These are phyloP conservation scores for Mormoops blainvillei DNA, from an alignment of 2,113 vertebrate genomes.

Conservation along the genomic window DNA sequence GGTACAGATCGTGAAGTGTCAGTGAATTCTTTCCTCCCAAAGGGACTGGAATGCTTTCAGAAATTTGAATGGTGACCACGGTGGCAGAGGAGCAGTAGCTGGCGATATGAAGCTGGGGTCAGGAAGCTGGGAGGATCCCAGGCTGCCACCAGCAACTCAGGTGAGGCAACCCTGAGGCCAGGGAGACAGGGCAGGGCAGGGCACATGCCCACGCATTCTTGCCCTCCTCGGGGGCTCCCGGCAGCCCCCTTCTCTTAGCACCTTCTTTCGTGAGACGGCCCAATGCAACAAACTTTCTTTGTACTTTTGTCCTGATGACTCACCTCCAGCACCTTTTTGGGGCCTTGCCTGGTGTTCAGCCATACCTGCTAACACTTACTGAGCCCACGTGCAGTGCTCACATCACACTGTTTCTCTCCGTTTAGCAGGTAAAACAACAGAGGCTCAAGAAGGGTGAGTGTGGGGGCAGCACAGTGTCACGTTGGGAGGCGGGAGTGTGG, in stretches of 20 bases:
- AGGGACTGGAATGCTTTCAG: neutral
- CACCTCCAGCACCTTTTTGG: neutral
- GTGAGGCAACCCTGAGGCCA: neutral
- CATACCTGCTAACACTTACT: neutral
- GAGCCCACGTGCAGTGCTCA: neutral
- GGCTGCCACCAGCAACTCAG: neutral
- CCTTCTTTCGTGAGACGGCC: neutral
- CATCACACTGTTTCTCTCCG: neutral
- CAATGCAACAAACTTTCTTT: neutral
- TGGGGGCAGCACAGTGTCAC: neutral
- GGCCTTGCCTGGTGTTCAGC: too few relatives aligned
- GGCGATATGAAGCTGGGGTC: neutral
- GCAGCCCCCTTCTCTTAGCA: neutral
- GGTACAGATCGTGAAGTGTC: neutral
- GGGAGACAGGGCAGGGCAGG: neutral
- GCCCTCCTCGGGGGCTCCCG: neutral
- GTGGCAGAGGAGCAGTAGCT: neutral
- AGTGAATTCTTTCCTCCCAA: neutral
- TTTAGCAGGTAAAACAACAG: neutral
- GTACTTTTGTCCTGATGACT: neutral
- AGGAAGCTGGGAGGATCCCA: neutral
- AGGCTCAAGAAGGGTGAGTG: neutral
- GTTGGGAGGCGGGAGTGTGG: neutral
- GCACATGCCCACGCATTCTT: neutral
- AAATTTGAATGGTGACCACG: neutral